Conservation (phyloP, 2,797 vertebrate genomes). For the Notoglanidium macrostoma region DNA sequence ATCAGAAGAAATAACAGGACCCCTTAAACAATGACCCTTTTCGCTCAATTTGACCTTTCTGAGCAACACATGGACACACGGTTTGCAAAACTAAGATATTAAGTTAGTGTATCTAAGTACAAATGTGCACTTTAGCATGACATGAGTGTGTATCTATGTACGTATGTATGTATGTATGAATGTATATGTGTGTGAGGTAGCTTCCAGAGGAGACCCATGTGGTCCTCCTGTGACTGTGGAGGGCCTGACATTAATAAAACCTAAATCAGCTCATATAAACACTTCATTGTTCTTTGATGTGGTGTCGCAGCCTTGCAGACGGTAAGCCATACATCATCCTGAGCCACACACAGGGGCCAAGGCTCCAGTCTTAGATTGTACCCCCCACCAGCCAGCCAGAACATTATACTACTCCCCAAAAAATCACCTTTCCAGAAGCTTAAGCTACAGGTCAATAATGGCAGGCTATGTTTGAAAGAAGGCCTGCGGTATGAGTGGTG, state of each 20-base stretch:
- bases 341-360: constrained; percentile 42
- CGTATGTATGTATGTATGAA: neutral
- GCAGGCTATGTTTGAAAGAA: constrained; percentile 68
- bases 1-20: constrained; percentile 70
- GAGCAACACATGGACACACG: constrained; percentile 2
- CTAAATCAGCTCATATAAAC: constrained; percentile 77
- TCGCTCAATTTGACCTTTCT: neutral
- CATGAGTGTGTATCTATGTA: constrained; percentile 10
- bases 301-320: constrained; percentile 64
- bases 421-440: constrained; percentile 53
- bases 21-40: constrained; percentile 71
- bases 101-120: constrained; percentile 18
- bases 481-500: constrained; percentile 73
- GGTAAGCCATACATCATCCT: constrained; percentile 57
- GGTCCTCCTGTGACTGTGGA: constrained; percentile 50
- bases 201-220: constrained; percentile 51
- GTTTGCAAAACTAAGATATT: neutral
- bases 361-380: constrained; percentile 23
- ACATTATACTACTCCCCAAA: constrained; percentile 24
- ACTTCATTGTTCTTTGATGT: constrained; percentile 77
- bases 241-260: constrained; percentile 75
- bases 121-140: neutral
- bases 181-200: neutral
- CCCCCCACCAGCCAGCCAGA: constrained; percentile 46
- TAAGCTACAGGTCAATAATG: constrained; percentile 63